Base-by-base conservation (phyloP, 2,113 vertebrate genomes). In the Vireo altiloquus region DNA sequence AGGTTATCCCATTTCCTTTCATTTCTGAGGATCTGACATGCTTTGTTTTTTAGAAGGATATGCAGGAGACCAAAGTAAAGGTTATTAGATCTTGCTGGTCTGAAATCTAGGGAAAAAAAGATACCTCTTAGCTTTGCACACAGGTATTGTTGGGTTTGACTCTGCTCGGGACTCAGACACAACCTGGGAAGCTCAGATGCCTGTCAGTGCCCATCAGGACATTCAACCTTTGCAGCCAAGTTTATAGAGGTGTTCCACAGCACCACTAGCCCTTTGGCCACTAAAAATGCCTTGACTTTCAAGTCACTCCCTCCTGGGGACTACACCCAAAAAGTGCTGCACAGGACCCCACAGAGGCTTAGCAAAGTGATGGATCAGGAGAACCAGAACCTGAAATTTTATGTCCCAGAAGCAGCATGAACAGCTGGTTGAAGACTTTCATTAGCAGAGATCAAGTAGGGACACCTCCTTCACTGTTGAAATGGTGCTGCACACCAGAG, bases 401-500 rank as follows among this genome's bases (percentile, higher is more conserved):
- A 44, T 39, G 27, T 8, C 25, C 46, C 47, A 92, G 70, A 61
- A 50, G 87, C 16, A 65, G 68, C 49, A 61, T 13, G 23, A 50
- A 15, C 40, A 76, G 65, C 31, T 50, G 57, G 49, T 30, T 57
- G 50, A 75, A 85, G 72, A 37, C 20, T 78, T 89, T 30, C 7
- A 42, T 61, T 50, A 0, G 5, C n/a, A 50, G 44, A 82, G 93
- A 88, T 85, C 84, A 95, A 35, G 69, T 0, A 13, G 82, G 89
- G 96, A 87, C 68, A 70, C 52, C 16, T 91, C 53, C 72, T 52
- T 84, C 66, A 3, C 3, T 2, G 10, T 13, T 46, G 46, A 69
- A 82, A 76, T 50, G 79, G 65, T 82, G 74, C 78, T 82, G 90
- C 53, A 65, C 49, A 82, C 81, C 91, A 72, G 84, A 89, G 90